Percentiles rank a stretch among this genome's conserved stretches.
Conservation (phyloP, 2,797 vertebrate species). For the Florisuga fusca region DNA sequence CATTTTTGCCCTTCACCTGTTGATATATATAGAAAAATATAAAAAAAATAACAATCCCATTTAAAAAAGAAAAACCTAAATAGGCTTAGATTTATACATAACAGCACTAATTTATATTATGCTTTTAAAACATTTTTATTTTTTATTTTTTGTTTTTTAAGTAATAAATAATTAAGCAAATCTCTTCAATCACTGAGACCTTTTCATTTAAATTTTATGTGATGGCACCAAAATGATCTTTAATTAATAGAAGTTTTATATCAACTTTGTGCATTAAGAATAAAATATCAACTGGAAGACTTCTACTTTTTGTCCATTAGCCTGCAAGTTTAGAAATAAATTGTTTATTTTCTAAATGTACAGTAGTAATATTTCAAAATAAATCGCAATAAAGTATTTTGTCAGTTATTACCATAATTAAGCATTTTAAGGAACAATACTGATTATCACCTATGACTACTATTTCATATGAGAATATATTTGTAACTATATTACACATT, state of each 20-base stretch:
- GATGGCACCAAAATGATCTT: not conserved
- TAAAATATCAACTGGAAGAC: not conserved
- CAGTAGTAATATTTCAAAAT: not conserved
- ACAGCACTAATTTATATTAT: not conserved
- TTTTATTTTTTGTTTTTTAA: not conserved
- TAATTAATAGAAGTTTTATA: not conserved
- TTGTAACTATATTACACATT: not conserved
- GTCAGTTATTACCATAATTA: not conserved
- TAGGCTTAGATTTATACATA: not conserved
- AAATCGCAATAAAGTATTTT: not conserved
- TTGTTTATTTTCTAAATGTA: not conserved
- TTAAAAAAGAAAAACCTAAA: not conserved
- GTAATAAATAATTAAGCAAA: not conserved
- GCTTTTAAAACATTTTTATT: not conserved
- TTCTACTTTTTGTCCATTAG: not conserved
- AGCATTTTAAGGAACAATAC: not conserved
- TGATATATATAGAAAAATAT: slow-evolving; percentile 29
- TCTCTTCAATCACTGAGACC: not conserved
- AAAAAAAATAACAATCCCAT: not conserved
- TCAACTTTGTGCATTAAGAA: not conserved
- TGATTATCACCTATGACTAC: not conserved
- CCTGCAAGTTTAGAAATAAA: not conserved
- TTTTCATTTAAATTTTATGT: not conserved
- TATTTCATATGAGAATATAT: not conserved
- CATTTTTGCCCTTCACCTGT: slow-evolving; percentile 20